Evolutionary conservation across 2,113 vertebrate species (phyloP).

Genomic region (Holacanthus passer): DNA sequence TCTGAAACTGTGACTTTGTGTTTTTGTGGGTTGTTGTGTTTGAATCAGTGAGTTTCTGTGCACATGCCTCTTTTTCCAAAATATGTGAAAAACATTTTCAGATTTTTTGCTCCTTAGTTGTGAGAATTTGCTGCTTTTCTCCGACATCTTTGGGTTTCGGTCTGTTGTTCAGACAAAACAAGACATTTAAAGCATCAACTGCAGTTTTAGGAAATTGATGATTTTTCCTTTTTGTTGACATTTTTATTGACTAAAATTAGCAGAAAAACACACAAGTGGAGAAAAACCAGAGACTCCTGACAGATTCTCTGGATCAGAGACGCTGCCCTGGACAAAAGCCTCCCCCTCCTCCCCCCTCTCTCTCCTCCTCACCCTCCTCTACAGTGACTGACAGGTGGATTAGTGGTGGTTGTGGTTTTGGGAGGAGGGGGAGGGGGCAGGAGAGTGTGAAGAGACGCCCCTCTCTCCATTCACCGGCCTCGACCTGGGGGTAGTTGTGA

Average conservation of each 20-base stretch:
- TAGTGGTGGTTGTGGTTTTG: slow-evolving; percentile 52
- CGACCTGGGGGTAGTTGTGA: slow-evolving; percentile 55
- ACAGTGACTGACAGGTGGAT: slow-evolving; percentile 74
- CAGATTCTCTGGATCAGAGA: slow-evolving; percentile 41
- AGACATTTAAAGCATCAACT: not conserved
- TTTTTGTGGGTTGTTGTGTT: not conserved
- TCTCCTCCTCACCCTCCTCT: slow-evolving; percentile 25
- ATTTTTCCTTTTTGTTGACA: not conserved
- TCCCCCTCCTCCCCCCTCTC: not conserved
- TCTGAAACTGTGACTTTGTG: not conserved
- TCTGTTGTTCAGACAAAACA: not conserved
- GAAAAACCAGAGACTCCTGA: not conserved
- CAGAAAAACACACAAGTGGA: not conserved
- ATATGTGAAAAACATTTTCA: no score
- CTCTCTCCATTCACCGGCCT: slow-evolving; percentile 60
- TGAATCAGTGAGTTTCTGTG: not conserved
- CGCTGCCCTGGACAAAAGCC: slow-evolving; percentile 37
- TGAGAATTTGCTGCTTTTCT: not conserved
- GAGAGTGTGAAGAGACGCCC: slow-evolving; percentile 49
- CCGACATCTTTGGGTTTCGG: not conserved
- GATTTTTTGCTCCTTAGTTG: not conserved
- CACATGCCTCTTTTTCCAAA: not conserved
- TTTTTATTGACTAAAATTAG: not conserved
- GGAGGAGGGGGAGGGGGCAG: slow-evolving; percentile 11
- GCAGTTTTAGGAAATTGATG: not conserved